Evolutionary conservation across 2,888 invertebrate species (phyloP).

Genomic region (Lobophora halterata): DNA sequence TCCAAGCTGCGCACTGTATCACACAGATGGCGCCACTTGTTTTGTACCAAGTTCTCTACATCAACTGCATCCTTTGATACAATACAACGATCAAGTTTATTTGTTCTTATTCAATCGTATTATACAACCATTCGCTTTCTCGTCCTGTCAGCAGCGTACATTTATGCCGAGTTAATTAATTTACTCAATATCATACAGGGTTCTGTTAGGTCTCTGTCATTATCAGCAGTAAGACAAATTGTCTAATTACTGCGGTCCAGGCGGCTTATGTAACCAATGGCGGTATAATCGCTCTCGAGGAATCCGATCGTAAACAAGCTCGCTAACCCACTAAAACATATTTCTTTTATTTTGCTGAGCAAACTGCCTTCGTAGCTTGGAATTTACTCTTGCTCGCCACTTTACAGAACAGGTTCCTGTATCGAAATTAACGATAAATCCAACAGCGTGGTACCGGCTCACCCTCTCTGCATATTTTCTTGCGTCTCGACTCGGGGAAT

Average conservation of each 20-base stretch:
- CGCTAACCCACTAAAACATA: constrained; percentile 80
- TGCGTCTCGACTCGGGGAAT: constrained; percentile 41
- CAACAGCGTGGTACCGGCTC: constrained; percentile 51
- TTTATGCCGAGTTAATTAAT: constrained; percentile 1
- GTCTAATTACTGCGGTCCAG: constrained; percentile 59
- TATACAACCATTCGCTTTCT: background rate
- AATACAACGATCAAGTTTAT: constrained; percentile 2
- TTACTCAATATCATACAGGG: constrained; percentile 9
- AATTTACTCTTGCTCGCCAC: constrained; percentile 45
- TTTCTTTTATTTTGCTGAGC: constrained; percentile 77
- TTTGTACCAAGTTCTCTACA: constrained; percentile 28
- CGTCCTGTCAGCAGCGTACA: background rate
- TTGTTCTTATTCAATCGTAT: background rate
- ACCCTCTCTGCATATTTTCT: constrained; percentile 61
- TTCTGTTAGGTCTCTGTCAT: constrained; percentile 42
- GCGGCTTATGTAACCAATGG: constrained; percentile 72
- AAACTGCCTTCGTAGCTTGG: constrained; percentile 53
- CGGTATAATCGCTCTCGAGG: constrained; percentile 64
- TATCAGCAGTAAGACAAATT: constrained; percentile 57
- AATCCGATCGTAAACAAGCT: constrained; percentile 76
- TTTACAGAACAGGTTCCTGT: constrained; percentile 70
- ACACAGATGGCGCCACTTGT: constrained; percentile 69
- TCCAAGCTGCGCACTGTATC: constrained; percentile 44
- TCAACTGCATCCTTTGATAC: constrained; percentile 8
- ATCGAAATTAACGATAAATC: constrained; percentile 72